Base-by-base conservation (phyloP, 2,113 vertebrate genomes). In the Calyptomena viridis region DNA sequence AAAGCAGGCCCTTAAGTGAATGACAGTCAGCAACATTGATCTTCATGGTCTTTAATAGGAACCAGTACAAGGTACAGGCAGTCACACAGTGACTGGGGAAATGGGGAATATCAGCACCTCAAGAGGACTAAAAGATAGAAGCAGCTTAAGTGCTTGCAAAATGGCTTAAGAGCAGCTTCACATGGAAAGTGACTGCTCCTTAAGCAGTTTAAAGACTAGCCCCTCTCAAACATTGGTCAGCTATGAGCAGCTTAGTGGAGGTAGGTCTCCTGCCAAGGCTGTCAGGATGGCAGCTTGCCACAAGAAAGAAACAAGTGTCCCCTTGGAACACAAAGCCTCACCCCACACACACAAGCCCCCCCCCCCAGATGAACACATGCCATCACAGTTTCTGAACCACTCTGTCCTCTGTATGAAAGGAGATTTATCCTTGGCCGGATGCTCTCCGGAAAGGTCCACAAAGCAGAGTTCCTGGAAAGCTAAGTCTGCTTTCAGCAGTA, bases 221-320 rank as follows among this genome's bases (percentile, higher is more conserved):
- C n/a, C 60, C 73, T 93, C 77, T 87, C 87, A 53, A 93, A 74
- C 74, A 71, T 5, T n/a, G n/a, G 56, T 44, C 69, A 87, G 69
- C 40, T 69, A 62, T 4, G 18, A 87, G 84, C 69, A 78, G 77
- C 55, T 84, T 58, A 39, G 12, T 7, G 23, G 35, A 64, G 50
- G 63, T 4, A 40, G 46, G 73, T 46, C 77, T 93, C 80, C 81
- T 66, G 73, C 87, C 73, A 77, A 89, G 73, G 40, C 81, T 72
- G 28, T 7, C 53, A 39, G 53, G 63, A 67, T 56, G 68, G 58
- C 87, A 80, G 72, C 73, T 42, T 0, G 8, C 63, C 77, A 47
- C 7, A 11, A 44, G 55, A 74, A 63, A 60, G 60, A 7, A 88
- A 56, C 44, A 56, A 73, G 33, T 2, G 23, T 72, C 18, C 52